Evolutionary conservation across 2,888 invertebrate genomes (phyloP), one percentile per base, ranked within the genome.

Genomic region (Spilarctia lutea): DNA sequence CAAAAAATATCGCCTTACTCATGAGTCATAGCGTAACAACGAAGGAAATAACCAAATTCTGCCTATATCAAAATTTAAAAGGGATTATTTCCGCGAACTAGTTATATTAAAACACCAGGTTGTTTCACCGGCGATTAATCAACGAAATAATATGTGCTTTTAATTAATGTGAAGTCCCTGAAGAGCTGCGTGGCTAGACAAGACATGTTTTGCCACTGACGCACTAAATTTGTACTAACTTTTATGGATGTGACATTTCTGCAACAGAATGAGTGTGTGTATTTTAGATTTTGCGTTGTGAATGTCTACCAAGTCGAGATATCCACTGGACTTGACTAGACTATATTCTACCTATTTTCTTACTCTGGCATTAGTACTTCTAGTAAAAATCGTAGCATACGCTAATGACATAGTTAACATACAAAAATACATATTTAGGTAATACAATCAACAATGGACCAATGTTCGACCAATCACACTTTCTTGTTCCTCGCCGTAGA

Each of bases 81-180:
- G 63, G 16, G 65, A 70, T 76, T 81, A 75, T 68, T 71, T 70
- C 73, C 24, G 73, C 65, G 56, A 80, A 76, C 39, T 60, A n/a
- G 60, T 20, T 60, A 63, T 42, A 72, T 65, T 73, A 48, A 68
- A 83, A 72, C 60, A 24, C 71, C 65, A 76, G 73, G 65, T 73
- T 72, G 68, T 75, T 68, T 77, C 27, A 70, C 72, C 68, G n/a
- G 66, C 65, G 67, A 83, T 81, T 77, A 67, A 74, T 73, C 65
- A 81, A 77, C 70, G 65, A 72, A 81, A 79, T 77, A 65, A 79
- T 83, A 78, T 72, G 75, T 79, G 73, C 66, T 76, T 76, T 78
- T 83, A 83, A 83, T 83, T 83, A 83, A 80, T 79, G 72, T 73
- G 79, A 83, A 83, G 78, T 79, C 82, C 78, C 83, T 70, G 73